phyloP scores from a whole-genome alignment of 2,888 invertebrate genomes.

The Cosmorhoe ocellata region DNA sequence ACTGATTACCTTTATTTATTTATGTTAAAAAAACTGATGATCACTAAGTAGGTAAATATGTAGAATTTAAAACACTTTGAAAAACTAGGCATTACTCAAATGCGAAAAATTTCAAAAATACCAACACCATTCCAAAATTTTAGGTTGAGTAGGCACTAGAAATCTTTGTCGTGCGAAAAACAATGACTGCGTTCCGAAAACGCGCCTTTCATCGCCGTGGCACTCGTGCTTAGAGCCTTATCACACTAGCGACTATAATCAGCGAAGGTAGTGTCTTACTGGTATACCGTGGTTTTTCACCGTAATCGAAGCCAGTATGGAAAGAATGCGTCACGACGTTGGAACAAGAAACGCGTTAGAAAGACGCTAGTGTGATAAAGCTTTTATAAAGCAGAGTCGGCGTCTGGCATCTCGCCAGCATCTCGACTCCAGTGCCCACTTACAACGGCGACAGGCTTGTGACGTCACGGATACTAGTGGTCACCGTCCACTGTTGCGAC shows the following conservation, averaged over 20 bases:
- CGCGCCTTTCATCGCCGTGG: slow-evolving; percentile 7
- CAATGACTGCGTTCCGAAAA: slow-evolving; percentile 10
- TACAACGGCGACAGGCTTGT: slow-evolving; percentile 42
- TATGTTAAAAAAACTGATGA: no score
- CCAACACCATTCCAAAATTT: slow-evolving; percentile 2
- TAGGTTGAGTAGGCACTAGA: slow-evolving; percentile 2
- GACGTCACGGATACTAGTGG: slow-evolving; percentile 25
- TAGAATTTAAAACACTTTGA: no score
- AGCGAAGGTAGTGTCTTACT: no score
- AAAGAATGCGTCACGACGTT: no score
- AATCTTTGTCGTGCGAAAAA: slow-evolving; percentile 2
- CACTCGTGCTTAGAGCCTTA: slow-evolving; percentile 16
- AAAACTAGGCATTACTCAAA: no score
- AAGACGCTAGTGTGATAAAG: no score
- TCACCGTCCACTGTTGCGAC: slow-evolving; percentile 1
- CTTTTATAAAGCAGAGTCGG: slow-evolving; percentile 26
- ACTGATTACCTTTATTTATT: background rate
- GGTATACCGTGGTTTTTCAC: no score
- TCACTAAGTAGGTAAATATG: no score
- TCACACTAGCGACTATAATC: no score
- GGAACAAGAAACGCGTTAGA: no score
- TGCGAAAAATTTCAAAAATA: background rate
- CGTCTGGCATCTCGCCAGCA: slow-evolving; percentile 58
- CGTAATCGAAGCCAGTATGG: no score
- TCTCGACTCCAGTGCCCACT: slow-evolving; percentile 62